Evolutionary conservation across 2,113 vertebrate species (phyloP).

Genomic region (Bos indicus): DNA sequence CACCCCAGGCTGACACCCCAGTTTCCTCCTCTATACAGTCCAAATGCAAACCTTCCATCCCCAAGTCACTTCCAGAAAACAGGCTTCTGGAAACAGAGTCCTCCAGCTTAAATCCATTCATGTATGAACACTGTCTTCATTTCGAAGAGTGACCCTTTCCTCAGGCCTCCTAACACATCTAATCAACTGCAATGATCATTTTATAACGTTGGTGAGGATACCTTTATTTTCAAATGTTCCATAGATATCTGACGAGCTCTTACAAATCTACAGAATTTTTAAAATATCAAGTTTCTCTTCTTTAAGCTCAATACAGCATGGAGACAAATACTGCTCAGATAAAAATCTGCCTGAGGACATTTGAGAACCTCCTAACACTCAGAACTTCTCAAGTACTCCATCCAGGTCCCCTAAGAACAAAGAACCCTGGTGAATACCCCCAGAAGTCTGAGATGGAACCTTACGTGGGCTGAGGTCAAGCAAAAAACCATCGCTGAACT

Average conservation of each 20-base stretch:
- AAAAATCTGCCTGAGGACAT: neutral
- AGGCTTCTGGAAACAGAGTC: constrained; percentile 29
- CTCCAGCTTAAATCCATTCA: constrained; percentile 26
- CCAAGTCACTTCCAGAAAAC: constrained; percentile 11
- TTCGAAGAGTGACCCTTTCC: constrained; percentile 50
- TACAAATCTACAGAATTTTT: constrained; percentile 5
- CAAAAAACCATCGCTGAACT: neutral
- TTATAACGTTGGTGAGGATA: constrained; percentile 15
- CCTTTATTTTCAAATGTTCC: constrained; percentile 47
- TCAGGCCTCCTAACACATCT: neutral
- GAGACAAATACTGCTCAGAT: neutral
- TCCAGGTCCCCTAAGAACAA: neutral
- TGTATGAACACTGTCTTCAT: neutral
- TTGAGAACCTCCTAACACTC: neutral
- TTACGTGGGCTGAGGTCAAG: neutral
- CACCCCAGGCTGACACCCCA: neutral
- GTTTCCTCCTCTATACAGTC: neutral
- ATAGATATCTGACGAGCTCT: constrained; percentile 40
- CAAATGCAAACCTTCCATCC: neutral
- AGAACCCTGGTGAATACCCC: neutral
- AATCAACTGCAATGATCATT: constrained; percentile 21
- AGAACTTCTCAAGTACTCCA: neutral
- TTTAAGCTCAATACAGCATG: neutral
- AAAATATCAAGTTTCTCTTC: constrained; percentile 8
- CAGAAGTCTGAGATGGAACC: neutral